These are phyloP conservation scores for Carassius gibelio DNA, from an alignment of 2,113 vertebrate species.

Conservation along the genomic window DNA sequence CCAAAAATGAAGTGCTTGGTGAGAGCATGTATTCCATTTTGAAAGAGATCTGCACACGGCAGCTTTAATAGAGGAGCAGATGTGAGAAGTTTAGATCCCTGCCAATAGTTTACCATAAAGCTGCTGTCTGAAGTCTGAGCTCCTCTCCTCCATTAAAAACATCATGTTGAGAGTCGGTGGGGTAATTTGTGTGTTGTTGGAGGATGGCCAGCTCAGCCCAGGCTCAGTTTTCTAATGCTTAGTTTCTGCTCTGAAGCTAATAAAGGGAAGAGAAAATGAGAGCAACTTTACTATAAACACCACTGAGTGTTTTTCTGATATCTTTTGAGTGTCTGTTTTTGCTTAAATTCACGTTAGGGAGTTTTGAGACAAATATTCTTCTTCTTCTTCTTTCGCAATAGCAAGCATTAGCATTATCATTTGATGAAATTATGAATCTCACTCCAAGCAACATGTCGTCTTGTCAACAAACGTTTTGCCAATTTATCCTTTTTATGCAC, in stretches of 20 bases:
- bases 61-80: conserved; percentile 51
- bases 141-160: conserved; percentile 54
- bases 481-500: conserved; percentile 31
- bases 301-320: conserved; percentile 2
- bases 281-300: background rate
- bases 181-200: conserved; percentile 66
- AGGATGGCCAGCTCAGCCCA: conserved; percentile 56
- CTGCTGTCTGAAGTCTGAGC: conserved; percentile 67
- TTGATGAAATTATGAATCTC: background rate
- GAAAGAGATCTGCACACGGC: conserved; percentile 45
- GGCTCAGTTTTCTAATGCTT: conserved; percentile 66
- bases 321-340: conserved; percentile 14
- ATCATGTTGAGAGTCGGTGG: conserved; percentile 58
- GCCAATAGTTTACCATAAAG: conserved; percentile 66
- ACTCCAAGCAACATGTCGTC: conserved; percentile 24
- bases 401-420: background rate
- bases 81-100: conserved; percentile 62
- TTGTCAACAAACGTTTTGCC: conserved; percentile 31
- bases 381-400: background rate
- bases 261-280: conserved; percentile 40
- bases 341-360: background rate
- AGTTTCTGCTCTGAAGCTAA: conserved; percentile 55
- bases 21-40: conserved; percentile 55
- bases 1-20: conserved; percentile 16
- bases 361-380: background rate